Base-by-base conservation (phyloP, 2,113 vertebrate species). In the Alligator sinensis region DNA sequence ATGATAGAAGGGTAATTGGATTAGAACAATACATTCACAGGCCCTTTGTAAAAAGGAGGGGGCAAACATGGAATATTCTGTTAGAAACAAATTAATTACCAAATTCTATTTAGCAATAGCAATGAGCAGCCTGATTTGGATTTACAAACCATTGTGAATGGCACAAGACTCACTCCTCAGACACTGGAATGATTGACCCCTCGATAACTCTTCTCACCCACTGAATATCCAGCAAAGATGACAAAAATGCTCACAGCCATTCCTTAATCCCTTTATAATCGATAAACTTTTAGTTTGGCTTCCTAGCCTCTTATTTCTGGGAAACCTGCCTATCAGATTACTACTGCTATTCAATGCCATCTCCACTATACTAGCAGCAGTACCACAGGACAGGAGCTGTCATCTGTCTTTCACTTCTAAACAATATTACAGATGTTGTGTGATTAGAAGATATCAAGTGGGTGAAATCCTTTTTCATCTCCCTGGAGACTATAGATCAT, bases 381-480 rank as follows among this genome's bases (percentile, higher is more conserved):
- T 74, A 77, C 2, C 2, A 88, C 22, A 82, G 30, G 19, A 72
- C 5, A 17, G 90, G 63, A 90, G 12, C 28, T 93, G 93, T 91
- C 84, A 68, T 77, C 91, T 85, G 28, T 87, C 88, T 94, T 91
- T 93, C 63, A 81, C 91, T 81, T 92, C 74, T 85, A 79, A 68
- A 58, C 60, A 72, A 9, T 13, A 63, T 90, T 81, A 88, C 57
- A 94, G 74, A 76, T 88, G 58, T 77, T 88, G 80, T 58, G 11
- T 81, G 68, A 96, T 96, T 95, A 92, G 30, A 87, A 86, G 28
- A 93, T 83, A 85, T 85, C 83, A 92, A 95, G 84, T 60, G 60
- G 55, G 60, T 94, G 68, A 96, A 92, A 81, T 88, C 60, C 57
- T 82, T 34, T 63, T 94, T 83, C 86, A 63, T 90, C 93, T 91